These are phyloP conservation scores for Eupristina koningsbergeri DNA, from an alignment of 1,140 invertebrate genomes.

Conservation along the genomic window DNA sequence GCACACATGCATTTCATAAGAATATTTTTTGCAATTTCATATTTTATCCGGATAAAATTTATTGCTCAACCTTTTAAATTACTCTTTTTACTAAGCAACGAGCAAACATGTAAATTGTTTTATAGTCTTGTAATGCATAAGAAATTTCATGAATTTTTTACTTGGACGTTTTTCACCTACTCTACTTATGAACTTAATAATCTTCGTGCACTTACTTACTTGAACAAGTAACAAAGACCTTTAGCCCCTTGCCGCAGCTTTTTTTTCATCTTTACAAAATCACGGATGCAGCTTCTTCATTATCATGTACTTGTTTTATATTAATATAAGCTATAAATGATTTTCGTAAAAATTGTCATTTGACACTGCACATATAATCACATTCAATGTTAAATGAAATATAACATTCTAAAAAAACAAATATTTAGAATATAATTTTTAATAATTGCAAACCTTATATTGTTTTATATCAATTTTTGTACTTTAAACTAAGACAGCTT, in stretches of 20 bases:
- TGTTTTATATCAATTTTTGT: too few relatives aligned
- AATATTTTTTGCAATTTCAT: slow-evolving; percentile 5
- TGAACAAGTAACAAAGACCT: slow-evolving; percentile 27
- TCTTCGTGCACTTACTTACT: slow-evolving; percentile 12
- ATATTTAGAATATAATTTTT: background rate
- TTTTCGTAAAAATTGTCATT: background rate
- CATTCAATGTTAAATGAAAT: background rate
- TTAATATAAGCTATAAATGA: background rate
- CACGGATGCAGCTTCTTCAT: background rate
- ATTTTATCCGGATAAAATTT: slow-evolving; percentile 1
- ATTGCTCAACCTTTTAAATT: slow-evolving; percentile 8
- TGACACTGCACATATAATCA: background rate
- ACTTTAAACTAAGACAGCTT: too few relatives aligned
- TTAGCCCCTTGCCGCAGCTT: slow-evolving; percentile 21
- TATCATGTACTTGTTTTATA: background rate
- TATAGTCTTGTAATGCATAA: slow-evolving; percentile 15
- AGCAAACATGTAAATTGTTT: slow-evolving; percentile 8
- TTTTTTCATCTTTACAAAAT: background rate
- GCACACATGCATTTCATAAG: background rate
- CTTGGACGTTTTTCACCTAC: slow-evolving; percentile 4
- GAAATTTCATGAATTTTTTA: slow-evolving; percentile 3
- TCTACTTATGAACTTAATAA: slow-evolving; percentile 31
- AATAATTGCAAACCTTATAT: too few relatives aligned
- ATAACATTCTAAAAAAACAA: too few relatives aligned
- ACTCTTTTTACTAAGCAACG: background rate